A percentile compares a stretch with the other conserved stretches of the same genome.
These are phyloP conservation scores for Astur gentilis DNA, from an alignment of 2,113 vertebrate species.

Conservation along the genomic window DNA sequence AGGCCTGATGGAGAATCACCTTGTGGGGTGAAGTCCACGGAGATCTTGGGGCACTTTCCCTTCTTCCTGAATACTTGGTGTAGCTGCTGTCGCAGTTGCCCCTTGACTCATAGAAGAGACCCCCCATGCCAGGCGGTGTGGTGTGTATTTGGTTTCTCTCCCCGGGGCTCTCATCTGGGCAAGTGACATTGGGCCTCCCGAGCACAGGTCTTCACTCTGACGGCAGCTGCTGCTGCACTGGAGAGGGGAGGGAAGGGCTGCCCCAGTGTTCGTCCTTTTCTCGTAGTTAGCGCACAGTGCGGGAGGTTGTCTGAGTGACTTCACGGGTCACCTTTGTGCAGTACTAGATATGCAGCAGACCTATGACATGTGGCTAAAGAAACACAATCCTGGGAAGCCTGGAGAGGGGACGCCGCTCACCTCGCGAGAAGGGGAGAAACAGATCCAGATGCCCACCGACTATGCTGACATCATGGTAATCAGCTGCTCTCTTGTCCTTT, in stretches of 20 bases:
- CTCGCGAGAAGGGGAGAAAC: slow-evolving; percentile 82
- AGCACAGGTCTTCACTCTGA: neutral
- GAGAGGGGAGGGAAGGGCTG: neutral
- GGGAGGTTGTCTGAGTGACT: neutral
- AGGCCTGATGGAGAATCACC: neutral
- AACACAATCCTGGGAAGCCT: slow-evolving; percentile 76
- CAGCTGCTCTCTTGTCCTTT: neutral
- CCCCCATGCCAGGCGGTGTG: fast-evolving
- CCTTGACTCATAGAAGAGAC: neutral
- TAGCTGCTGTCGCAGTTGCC: neutral
- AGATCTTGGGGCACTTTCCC: neutral
- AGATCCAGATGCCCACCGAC: slow-evolving; percentile 93
- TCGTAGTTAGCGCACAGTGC: neutral
- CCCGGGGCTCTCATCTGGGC: neutral
- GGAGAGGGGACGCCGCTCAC: slow-evolving; percentile 70
- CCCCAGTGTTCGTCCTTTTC: neutral
- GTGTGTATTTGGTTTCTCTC: neutral
- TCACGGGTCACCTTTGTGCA: neutral
- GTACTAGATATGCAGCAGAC: slow-evolving; percentile 92
- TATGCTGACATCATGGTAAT: slow-evolving; percentile 87
- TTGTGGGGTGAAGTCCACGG: neutral
- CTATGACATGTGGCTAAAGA: slow-evolving; percentile 88
- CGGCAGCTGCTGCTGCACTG: neutral
- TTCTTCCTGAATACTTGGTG: neutral
- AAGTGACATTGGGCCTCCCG: neutral